Evolutionary conservation across 2,797 vertebrate genomes (phyloP).

Genomic region (Pempheris klunzingeri): DNA sequence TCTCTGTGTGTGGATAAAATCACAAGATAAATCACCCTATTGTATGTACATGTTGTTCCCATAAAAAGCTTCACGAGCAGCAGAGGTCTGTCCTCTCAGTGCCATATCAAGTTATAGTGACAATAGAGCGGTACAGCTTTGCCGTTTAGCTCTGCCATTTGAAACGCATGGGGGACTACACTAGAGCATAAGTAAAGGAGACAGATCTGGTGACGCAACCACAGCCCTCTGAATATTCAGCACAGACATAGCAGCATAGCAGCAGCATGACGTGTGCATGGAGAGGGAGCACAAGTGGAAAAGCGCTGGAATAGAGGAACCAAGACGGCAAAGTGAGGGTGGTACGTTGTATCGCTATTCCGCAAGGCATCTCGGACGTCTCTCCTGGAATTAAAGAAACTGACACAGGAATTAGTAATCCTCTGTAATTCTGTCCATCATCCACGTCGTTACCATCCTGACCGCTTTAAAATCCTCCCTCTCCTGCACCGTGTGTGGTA

Average conservation of each 20-base stretch:
- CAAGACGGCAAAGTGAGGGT: slow-evolving; percentile 23
- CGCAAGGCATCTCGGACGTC: slow-evolving; percentile 44
- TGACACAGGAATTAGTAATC: slow-evolving; percentile 60
- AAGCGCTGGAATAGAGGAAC: slow-evolving; percentile 32
- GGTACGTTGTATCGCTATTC: slow-evolving; percentile 39
- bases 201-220: slow-evolving; percentile 67
- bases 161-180: slow-evolving; percentile 48
- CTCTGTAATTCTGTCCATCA: slow-evolving; percentile 72
- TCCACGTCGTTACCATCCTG: slow-evolving; percentile 70
- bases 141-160: slow-evolving; percentile 42
- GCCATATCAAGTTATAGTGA: slow-evolving; percentile 45
- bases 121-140: slow-evolving; percentile 6
- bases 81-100: slow-evolving; percentile 36
- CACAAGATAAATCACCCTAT: slow-evolving; percentile 22
- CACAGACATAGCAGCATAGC: slow-evolving; percentile 75
- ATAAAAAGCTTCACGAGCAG: slow-evolving; percentile 24
- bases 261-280: slow-evolving; percentile 68
- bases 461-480: slow-evolving; percentile 56
- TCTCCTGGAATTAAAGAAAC: slow-evolving; percentile 52
- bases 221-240: slow-evolving; percentile 70
- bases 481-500: slow-evolving; percentile 37
- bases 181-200: slow-evolving; percentile 57
- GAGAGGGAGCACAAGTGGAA: slow-evolving; percentile 50
- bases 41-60: slow-evolving; percentile 20
- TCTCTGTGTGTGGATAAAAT: slow-evolving; percentile 14